phyloP scores from a whole-genome alignment of 2,888 invertebrate species.

The Drosophila bunnanda region DNA sequence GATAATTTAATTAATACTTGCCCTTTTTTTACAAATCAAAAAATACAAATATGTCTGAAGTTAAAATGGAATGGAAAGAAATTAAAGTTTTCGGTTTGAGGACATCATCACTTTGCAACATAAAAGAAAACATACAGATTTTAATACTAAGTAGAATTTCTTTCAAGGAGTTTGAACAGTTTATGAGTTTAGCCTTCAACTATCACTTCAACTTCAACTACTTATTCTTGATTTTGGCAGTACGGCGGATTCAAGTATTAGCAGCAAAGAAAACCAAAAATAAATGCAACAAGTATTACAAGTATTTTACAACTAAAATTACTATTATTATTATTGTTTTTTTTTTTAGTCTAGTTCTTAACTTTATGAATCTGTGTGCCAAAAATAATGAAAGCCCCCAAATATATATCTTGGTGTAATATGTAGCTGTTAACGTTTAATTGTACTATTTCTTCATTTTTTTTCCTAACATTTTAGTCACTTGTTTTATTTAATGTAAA shows the following conservation, averaged over 20 bases:
- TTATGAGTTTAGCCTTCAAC: neutral
- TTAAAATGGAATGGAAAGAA: neutral
- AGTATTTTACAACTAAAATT: slow-evolving; percentile 38
- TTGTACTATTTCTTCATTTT: slow-evolving; percentile 16
- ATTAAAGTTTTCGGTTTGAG: neutral
- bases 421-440: slow-evolving; percentile 22
- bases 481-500: slow-evolving; percentile 29
- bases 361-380: slow-evolving; percentile 45
- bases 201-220: neutral
- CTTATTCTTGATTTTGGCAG: slow-evolving; percentile 7
- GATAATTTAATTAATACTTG: too few species aligned
- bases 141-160: too few species aligned
- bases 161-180: neutral
- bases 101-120: neutral
- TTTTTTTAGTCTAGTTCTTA: slow-evolving; percentile 38
- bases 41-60: neutral
- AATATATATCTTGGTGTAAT: slow-evolving; percentile 15
- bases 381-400: neutral
- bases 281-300: slow-evolving; percentile 44
- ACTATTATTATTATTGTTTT: slow-evolving; percentile 54
- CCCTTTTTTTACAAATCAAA: too few species aligned
- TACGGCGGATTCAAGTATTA: slow-evolving; percentile 63
- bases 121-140: too few species aligned
- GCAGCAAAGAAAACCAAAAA: slow-evolving; percentile 31
- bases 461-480: slow-evolving; percentile 35